phyloP scores from a whole-genome alignment of 2,797 vertebrate genomes.

The Knipowitschia caucasica region DNA sequence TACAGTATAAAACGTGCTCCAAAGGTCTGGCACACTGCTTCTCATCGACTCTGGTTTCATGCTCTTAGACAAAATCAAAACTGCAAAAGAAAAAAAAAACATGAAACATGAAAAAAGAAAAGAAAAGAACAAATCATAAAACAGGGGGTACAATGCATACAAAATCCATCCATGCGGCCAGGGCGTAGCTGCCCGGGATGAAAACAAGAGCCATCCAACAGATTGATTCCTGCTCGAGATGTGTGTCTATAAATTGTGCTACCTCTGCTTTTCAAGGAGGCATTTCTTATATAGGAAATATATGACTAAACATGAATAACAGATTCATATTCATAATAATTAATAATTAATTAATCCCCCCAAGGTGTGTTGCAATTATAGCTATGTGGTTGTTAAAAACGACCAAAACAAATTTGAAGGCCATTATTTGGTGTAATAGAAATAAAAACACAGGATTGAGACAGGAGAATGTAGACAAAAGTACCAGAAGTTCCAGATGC shows the following conservation, averaged over 20 bases:
- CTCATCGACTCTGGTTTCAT: conserved; percentile 70
- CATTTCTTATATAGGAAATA: conserved; percentile 56
- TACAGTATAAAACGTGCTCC: conserved; percentile 47
- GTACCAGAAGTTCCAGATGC: no score
- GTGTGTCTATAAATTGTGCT: conserved; percentile 54
- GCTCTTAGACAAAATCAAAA: conserved; percentile 56
- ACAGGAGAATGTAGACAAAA: no score
- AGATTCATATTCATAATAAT: no score
- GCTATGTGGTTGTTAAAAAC: no score
- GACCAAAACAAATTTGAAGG: no score
- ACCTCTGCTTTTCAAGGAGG: conserved; percentile 50
- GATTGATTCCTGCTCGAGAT: conserved; percentile 48
- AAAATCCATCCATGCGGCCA: conserved; percentile 61
- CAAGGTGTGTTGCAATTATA: no score
- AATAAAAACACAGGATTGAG: no score
- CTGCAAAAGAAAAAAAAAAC: conserved; percentile 47
- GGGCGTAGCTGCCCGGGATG: conserved; percentile 33
- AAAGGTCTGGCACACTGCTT: conserved; percentile 67
- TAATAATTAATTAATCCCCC: no score
- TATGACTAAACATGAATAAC: no score
- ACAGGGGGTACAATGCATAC: conserved; percentile 58
- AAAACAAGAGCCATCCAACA: conserved; percentile 38
- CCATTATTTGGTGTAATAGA: no score
- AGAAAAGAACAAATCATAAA: conserved; percentile 62
- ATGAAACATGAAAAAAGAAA: neutral